Percentiles rank a stretch among this genome's conserved stretches.
Conservation (phyloP, 2,888 invertebrate species). For the Morinoia aosen region DNA sequence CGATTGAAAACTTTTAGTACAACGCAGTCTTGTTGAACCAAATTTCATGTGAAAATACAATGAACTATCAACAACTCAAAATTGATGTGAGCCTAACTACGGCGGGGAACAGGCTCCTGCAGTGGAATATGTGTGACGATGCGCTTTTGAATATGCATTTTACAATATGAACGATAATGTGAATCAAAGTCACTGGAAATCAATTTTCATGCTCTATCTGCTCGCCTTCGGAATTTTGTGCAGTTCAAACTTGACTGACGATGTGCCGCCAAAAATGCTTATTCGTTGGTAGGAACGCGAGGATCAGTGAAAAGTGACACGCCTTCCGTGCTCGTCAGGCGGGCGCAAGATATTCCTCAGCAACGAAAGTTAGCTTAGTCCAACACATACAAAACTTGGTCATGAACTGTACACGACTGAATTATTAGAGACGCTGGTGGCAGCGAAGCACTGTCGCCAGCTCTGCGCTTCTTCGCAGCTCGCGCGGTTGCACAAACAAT, state of each 20-base stretch:
- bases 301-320: neutral
- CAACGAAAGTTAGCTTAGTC: neutral
- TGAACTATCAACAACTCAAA: no score
- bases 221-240: neutral
- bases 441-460: neutral
- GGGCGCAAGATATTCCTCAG: neutral
- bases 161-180: no score
- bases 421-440: neutral
- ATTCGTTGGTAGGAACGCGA: no score
- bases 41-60: no score
- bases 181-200: neutral
- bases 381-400: neutral
- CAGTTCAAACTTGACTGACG: neutral
- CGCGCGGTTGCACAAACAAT: slow-evolving; percentile 34
- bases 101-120: no score
- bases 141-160: no score
- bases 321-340: neutral
- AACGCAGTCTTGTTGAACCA: no score
- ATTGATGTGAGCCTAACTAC: no score
- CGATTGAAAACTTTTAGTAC: no score
- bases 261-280: no score
- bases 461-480: slow-evolving; percentile 5
- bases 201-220: neutral
- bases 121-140: no score
- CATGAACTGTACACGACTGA: neutral